Conservation (phyloP, 2,113 vertebrate species). For the Rhinichthys klamathensis region DNA sequence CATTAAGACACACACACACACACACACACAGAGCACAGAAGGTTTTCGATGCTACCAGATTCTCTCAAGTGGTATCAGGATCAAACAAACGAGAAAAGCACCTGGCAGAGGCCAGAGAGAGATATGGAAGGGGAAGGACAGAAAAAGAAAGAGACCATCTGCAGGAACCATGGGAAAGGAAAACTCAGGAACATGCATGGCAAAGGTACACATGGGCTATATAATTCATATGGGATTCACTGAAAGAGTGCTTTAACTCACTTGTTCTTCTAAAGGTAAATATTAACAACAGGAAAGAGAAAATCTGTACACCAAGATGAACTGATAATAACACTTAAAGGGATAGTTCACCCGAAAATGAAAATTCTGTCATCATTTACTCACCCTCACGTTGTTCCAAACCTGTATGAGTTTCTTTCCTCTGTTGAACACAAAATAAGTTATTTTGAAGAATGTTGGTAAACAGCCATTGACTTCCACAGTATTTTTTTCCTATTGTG, state of each 20-base stretch:
- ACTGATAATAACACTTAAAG: too few species aligned
- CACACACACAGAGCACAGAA: background rate
- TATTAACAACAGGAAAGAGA: background rate
- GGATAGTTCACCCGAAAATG: too few species aligned
- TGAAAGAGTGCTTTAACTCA: background rate
- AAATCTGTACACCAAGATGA: too few species aligned
- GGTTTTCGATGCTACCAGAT: background rate
- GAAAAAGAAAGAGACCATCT: slow-evolving; percentile 41
- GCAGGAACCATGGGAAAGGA: slow-evolving; percentile 23
- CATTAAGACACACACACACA: slow-evolving; percentile 3
- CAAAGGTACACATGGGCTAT: slow-evolving; percentile 6
- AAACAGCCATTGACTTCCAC: too few species aligned
- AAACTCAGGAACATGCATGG: slow-evolving; percentile 4
- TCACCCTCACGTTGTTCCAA: too few species aligned
- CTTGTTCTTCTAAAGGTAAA: background rate
- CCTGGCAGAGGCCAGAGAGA: slow-evolving; percentile 10
- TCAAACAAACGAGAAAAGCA: slow-evolving; percentile 34
- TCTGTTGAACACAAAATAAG: too few species aligned
- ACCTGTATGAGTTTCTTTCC: too few species aligned
- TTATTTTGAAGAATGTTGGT: too few species aligned
- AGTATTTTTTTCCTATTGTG: too few species aligned
- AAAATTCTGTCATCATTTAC: too few species aligned
- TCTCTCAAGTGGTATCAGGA: slow-evolving; percentile 6
- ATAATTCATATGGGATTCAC: background rate
- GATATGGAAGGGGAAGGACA: slow-evolving; percentile 35